Percentiles rank a stretch among this genome's conserved stretches.
These are phyloP conservation scores for Zelleria hepariella DNA, from an alignment of 2,888 invertebrate genomes.

Conservation along the genomic window DNA sequence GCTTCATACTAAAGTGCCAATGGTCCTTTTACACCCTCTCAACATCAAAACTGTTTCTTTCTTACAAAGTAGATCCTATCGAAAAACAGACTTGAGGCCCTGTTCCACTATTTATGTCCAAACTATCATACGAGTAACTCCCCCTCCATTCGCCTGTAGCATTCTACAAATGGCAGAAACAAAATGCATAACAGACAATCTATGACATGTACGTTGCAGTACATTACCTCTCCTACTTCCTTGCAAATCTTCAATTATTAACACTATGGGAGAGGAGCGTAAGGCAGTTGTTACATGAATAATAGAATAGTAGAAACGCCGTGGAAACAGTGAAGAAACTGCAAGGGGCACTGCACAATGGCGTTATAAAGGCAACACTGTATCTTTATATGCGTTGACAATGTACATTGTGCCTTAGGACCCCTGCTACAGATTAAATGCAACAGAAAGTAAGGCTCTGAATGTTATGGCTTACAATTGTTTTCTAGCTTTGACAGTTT, in stretches of 20 bases:
- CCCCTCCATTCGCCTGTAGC: not conserved
- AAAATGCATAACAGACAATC: not conserved
- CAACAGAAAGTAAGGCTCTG: not conserved
- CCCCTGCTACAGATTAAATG: not conserved
- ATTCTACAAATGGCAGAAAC: not conserved
- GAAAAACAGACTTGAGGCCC: not conserved
- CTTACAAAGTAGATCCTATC: too few species aligned
- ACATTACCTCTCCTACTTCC: conserved; percentile 24
- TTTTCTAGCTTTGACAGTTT: too few species aligned
- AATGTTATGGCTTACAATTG: too few species aligned
- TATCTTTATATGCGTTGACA: conserved; percentile 64
- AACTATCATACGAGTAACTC: not conserved
- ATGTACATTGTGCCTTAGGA: conserved; percentile 59
- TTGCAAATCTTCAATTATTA: conserved; percentile 62
- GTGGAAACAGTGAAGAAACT: conserved; percentile 57
- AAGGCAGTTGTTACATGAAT: conserved; percentile 62
- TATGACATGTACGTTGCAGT: conserved; percentile 12
- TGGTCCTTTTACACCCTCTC: too few species aligned
- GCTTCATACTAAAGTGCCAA: too few species aligned
- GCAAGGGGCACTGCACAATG: conserved; percentile 59
- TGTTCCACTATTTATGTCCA: not conserved
- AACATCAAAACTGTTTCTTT: too few species aligned
- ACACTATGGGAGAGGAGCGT: conserved; percentile 49
- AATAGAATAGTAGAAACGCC: conserved; percentile 60
- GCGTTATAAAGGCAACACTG: conserved; percentile 63